Evolutionary conservation across 2,797 vertebrate genomes (phyloP).

Genomic region (Melanotaenia parkinsoni): DNA sequence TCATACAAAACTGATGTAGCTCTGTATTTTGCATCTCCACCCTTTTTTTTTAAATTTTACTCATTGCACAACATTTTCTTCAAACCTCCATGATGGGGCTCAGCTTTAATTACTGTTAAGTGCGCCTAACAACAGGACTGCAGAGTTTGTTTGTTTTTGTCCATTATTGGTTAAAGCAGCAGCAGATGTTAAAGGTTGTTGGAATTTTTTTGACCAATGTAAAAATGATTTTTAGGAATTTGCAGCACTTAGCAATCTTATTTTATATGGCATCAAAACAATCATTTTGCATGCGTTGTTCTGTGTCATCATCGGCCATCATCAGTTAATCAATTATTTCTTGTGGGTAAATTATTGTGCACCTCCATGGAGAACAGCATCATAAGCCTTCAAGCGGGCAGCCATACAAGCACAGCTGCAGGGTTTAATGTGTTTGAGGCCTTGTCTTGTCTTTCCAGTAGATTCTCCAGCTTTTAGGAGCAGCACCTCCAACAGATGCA

Average conservation of each 20-base stretch:
- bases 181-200: neutral
- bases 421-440: constrained; percentile 73
- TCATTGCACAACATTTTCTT: constrained; percentile 41
- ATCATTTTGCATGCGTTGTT: neutral
- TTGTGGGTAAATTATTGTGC: constrained; percentile 84
- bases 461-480: constrained; percentile 90
- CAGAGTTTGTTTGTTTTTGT: too few species aligned
- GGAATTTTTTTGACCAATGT: neutral
- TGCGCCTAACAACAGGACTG: constrained; percentile 36
- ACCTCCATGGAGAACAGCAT: constrained; percentile 65
- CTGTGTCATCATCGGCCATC: neutral
- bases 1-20: constrained; percentile 40
- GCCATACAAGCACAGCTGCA: constrained; percentile 24
- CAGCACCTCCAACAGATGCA: constrained; percentile 95
- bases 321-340: constrained; percentile 80
- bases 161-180: too few species aligned
- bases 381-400: constrained; percentile 52
- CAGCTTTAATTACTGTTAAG: constrained; percentile 41
- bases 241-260: neutral
- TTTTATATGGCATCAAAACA: neutral
- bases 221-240: neutral
- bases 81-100: neutral
- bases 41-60: constrained; percentile 41
- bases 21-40: constrained; percentile 40
- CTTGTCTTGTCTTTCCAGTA: constrained; percentile 67